Conservation (phyloP, 2,888 invertebrate genomes). For the Hesperia comma region DNA sequence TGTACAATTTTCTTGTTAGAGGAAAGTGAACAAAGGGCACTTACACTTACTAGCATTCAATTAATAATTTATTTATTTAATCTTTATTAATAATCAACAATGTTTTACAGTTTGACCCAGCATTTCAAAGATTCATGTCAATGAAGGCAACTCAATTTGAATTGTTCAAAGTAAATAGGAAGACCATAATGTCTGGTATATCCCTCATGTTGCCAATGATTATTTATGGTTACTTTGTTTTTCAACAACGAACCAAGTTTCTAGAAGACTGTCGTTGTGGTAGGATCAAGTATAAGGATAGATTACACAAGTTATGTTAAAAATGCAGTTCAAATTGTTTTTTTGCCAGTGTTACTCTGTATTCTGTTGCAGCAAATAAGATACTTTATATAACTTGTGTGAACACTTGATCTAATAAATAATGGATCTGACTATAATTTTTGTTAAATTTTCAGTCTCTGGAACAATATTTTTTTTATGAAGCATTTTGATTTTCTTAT, state of each 20-base stretch:
- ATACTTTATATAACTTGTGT: too few relatives aligned
- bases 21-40: too few relatives aligned
- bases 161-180: constrained; percentile 85
- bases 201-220: constrained; percentile 79
- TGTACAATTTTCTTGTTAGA: too few relatives aligned
- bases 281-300: constrained; percentile 88
- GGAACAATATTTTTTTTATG: too few relatives aligned
- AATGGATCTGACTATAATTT: too few relatives aligned
- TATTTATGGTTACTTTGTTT: constrained; percentile 76
- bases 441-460: too few relatives aligned
- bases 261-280: constrained; percentile 86
- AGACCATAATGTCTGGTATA: constrained; percentile 72
- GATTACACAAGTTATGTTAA: constrained; percentile 82
- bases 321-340: neutral
- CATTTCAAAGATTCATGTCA: constrained; percentile 87
- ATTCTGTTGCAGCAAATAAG: too few relatives aligned
- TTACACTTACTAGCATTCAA: too few relatives aligned
- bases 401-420: too few relatives aligned
- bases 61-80: too few relatives aligned
- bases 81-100: neutral
- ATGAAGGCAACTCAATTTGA: constrained; percentile 85
- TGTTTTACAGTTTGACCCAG: constrained; percentile 89
- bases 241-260: constrained; percentile 69
- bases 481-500: too few relatives aligned
- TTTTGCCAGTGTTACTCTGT: too few relatives aligned